Evolutionary conservation across 2,888 invertebrate species (phyloP).

Genomic region (Phymatocera aterrima): DNA sequence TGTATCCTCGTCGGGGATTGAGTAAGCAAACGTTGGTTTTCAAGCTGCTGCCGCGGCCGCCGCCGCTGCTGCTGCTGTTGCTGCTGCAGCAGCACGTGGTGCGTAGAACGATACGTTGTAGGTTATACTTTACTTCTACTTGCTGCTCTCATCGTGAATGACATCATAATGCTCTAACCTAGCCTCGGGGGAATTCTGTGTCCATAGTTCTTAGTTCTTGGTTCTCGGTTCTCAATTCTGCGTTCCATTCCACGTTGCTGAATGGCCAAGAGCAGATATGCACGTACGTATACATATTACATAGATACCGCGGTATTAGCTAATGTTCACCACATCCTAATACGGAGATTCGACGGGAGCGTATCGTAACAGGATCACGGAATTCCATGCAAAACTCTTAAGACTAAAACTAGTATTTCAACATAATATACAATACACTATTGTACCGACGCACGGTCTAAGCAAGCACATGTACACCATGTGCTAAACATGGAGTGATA

Average conservation of each 20-base stretch:
- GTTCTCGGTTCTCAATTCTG: neutral
- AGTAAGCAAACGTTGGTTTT: slow-evolving; percentile 1
- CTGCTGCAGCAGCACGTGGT: slow-evolving; percentile 4
- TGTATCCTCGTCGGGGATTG: slow-evolving; percentile 16
- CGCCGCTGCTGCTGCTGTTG: too few relatives aligned
- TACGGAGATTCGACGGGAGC: neutral
- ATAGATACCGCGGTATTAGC: neutral
- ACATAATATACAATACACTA: too few relatives aligned
- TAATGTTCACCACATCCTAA: slow-evolving; percentile 3
- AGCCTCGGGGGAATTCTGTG: neutral
- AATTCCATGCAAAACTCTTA: neutral
- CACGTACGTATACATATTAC: too few relatives aligned
- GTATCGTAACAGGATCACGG: neutral
- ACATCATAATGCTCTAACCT: neutral
- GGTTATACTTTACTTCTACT: neutral
- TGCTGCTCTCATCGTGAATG: neutral
- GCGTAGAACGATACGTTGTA: neutral
- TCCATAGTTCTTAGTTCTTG: too few relatives aligned
- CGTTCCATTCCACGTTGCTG: too few relatives aligned
- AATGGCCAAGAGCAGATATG: neutral
- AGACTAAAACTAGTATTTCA: neutral
- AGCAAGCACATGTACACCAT: too few relatives aligned
- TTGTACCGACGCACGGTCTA: too few relatives aligned
- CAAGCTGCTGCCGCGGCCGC: too few relatives aligned
- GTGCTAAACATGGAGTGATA: too few relatives aligned